Evolutionary conservation across 2,888 invertebrate genomes (phyloP).

Genomic region (Lydus trimaculatus): DNA sequence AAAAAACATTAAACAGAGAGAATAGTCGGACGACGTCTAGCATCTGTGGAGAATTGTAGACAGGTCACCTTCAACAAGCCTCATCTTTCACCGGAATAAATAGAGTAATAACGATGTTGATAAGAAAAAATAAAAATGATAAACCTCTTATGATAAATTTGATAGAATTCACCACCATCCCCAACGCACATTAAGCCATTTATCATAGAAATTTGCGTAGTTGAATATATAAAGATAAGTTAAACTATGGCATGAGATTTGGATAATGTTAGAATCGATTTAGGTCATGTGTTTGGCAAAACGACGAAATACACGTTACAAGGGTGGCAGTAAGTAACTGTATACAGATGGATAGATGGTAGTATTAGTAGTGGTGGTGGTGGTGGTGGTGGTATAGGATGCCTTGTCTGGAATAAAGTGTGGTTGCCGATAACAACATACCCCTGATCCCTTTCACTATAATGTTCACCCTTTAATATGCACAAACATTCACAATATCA

Average conservation of each 20-base stretch:
- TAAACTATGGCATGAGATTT: background rate
- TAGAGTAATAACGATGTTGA: background rate
- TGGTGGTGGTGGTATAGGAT: background rate
- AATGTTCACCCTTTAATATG: background rate
- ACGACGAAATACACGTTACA: background rate
- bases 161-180: background rate
- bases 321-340: slow-evolving; percentile 64
- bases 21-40: no score
- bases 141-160: no score
- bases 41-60: no score
- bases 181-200: background rate
- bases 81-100: no score
- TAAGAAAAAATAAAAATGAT: background rate
- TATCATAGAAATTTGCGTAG: background rate
- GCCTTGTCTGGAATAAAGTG: background rate
- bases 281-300: background rate
- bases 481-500: background rate
- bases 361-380: background rate
- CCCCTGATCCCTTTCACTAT: background rate
- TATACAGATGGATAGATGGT: slow-evolving; percentile 35
- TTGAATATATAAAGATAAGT: slow-evolving; percentile 1
- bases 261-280: background rate
- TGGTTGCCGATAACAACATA: background rate
- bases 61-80: no score
- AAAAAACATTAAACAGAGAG: no score